Evolutionary conservation across 2,888 invertebrate genomes (phyloP).

Genomic region (Trachelus stipa): DNA sequence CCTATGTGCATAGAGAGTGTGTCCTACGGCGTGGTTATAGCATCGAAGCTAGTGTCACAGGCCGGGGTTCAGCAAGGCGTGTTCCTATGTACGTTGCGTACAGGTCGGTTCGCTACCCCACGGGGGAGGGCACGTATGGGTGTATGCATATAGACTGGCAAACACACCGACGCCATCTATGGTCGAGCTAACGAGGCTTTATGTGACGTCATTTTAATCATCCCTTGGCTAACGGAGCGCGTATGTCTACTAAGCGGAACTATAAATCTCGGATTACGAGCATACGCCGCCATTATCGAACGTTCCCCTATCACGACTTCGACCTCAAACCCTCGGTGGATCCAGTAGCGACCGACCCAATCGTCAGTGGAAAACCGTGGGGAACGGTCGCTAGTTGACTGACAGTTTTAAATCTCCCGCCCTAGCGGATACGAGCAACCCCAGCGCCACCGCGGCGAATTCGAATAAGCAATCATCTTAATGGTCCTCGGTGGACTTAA

Average conservation of each 20-base stretch:
- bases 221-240: slow-evolving; percentile 9
- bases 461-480: slow-evolving; percentile 2
- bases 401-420: background rate
- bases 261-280: slow-evolving; percentile 4
- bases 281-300: background rate
- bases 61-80: background rate
- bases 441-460: background rate
- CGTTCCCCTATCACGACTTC: background rate
- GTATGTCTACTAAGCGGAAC: slow-evolving; percentile 2
- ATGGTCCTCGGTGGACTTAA: background rate
- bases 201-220: slow-evolving; percentile 8
- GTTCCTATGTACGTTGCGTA: background rate
- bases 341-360: background rate
- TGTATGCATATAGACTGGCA: background rate
- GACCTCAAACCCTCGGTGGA: background rate
- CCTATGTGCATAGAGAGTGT: background rate
- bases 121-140: background rate
- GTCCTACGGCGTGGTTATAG: background rate
- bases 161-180: background rate
- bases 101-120: background rate
- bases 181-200: slow-evolving; percentile 6
- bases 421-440: background rate
- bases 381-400: background rate
- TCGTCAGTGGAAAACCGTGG: background rate
- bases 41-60: background rate